Conservation (phyloP, 2,113 vertebrate genomes). For the Danionella cerebrum region DNA sequence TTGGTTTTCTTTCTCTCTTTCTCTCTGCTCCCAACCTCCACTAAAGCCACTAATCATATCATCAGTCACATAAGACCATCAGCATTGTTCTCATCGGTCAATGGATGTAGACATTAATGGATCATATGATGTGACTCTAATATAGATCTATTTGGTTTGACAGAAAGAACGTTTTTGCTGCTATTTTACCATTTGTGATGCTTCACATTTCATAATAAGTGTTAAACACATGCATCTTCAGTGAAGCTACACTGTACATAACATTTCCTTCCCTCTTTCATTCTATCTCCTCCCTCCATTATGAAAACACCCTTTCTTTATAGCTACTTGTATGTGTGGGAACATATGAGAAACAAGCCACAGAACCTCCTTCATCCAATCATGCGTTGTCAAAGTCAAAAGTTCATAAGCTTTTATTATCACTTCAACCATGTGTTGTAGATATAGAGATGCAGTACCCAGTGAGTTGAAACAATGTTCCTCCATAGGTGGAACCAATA, state of each 20-base stretch:
- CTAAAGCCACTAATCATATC: not conserved
- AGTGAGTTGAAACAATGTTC: too few relatives aligned
- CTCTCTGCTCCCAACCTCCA: not conserved
- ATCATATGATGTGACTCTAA: not conserved
- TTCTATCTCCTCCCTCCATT: not conserved
- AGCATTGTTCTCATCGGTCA: not conserved
- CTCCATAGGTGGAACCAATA: too few relatives aligned
- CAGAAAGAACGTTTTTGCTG: not conserved
- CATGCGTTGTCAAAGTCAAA: too few relatives aligned
- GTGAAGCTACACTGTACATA: too few relatives aligned
- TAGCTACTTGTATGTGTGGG: constrained; percentile 17
- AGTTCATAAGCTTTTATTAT: too few relatives aligned
- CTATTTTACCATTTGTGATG: not conserved
- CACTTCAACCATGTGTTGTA: too few relatives aligned
- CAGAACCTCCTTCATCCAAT: constrained; percentile 33
- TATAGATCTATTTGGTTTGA: not conserved
- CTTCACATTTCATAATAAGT: too few relatives aligned
- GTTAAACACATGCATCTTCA: too few relatives aligned
- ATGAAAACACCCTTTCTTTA: constrained; percentile 18
- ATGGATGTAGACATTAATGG: not conserved
- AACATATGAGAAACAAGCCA: constrained; percentile 33
- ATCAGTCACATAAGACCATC: not conserved
- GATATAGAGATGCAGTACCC: too few relatives aligned
- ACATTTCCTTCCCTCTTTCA: constrained; percentile 13
- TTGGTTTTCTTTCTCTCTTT: not conserved